Evolutionary conservation across 1,140 invertebrate genomes (phyloP), one percentile per base, ranked within the genome.

Genomic region (Heliconius eleuchia): DNA sequence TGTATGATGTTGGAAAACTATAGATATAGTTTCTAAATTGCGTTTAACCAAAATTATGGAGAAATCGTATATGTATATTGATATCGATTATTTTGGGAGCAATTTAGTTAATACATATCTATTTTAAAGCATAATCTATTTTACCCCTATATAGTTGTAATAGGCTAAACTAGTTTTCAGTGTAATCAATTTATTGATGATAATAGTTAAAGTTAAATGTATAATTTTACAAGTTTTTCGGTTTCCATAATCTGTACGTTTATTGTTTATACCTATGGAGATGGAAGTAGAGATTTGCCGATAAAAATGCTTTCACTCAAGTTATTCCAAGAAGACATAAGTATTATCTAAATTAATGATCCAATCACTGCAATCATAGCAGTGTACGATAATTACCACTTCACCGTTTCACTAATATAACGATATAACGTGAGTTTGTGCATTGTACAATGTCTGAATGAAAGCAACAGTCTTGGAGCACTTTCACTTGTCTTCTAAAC

Each of bases 381-480:
- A 23, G 37, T 39, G 27, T 19, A 50, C 11, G 30, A 18, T 73
- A 73, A 73, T 46, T 73, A 46, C 72, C 23, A 73, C 19, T 73
- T 73, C 34, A 46, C 72, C 3, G 9, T 27, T 50, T 27, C 27
- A 73, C 30, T 30, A 30, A 30, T 50, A 39, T 18, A 42, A 8
- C 72, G 72, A 73, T n/a, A 74, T 27, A 75, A 60, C 55, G 50
- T 60, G 55, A 60, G 50, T 60, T 66, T 30, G 55, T 60, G 57
- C 79, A 81, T 82, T 78, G 80, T 84, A 72, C 79, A 81, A 83
- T 78, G 80, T 84, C 79, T 74, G 27, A 70, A 66, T 66, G 89
- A 91, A 89, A 91, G 85, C 77, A 86, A 91, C 85, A 90, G 89
- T 88, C 71, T 74, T 72, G 37, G 39, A 72, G 57, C 71, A 85